Evolutionary conservation across 2,797 vertebrate genomes (phyloP), one percentile per base, ranked within the genome.

Genomic region (Mormyrops attenuatus): DNA sequence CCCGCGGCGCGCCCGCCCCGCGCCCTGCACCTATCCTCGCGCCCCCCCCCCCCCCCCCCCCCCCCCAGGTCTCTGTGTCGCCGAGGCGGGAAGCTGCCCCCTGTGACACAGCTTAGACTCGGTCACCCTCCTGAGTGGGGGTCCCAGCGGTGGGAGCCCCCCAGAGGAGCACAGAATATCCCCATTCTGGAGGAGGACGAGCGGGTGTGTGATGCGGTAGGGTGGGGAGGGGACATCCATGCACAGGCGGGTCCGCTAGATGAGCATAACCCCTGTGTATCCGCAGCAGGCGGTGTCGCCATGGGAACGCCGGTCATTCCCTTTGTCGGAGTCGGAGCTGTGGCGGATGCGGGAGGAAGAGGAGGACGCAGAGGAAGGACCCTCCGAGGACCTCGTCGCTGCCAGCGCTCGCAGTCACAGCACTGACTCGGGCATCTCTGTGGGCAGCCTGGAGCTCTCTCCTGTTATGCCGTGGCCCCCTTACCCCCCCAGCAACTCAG

Each of bases 241-340:
- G 38, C 1, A 80, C 38, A 44, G 5, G 44, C 20, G 0, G 49
- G n/a, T 85, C 44, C 26, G 50, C 30, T 8, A 5, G 30, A 20
- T 26, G 17, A 60, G 38, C 30, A 5, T 22, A 4, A 34, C 63
- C 60, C 15, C 50, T 26, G 5, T 84, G 55, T 87, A 0, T 13
- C 80, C 11, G n/a, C 92, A 73, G 9, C 90, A 94, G 95, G 91
- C 80, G 0, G n/a, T 92, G 17, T 91, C 88, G 90, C 93, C 94
- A 0, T 94, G 94, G 95, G 94, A 95, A 73, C 91, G 89, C 90
- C 90, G 92, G 60, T 90, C 69, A 2, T 96, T 95, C 90, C 94
- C 94, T 0, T 92, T 95, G 57, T 90, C 92, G 0, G 92, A 95
- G 63, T 44, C 88, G 53, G 93, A 94, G 3, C 90, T 90, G 52